phyloP scores from a whole-genome alignment of 2,888 invertebrate species.

The Adela reaumurella region DNA sequence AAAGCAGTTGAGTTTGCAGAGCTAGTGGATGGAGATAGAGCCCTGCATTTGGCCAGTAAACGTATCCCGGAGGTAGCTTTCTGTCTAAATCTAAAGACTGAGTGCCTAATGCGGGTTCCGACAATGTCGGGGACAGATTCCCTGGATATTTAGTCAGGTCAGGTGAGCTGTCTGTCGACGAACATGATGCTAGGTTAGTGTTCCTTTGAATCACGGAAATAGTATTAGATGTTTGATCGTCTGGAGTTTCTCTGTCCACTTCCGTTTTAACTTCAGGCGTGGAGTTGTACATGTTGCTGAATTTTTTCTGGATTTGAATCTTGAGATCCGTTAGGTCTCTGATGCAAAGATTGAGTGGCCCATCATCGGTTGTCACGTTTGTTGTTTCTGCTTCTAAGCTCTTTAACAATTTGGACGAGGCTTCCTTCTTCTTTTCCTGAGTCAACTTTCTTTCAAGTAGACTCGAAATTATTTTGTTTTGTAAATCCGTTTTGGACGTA shows the following conservation, averaged over 20 bases:
- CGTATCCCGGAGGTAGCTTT: constrained; percentile 51
- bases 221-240: constrained; percentile 41
- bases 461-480: constrained; percentile 67
- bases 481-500: constrained; percentile 60
- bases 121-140: constrained; percentile 31
- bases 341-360: constrained; percentile 81
- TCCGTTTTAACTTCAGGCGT: constrained; percentile 59
- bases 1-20: constrained; percentile 65
- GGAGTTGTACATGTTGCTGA: constrained; percentile 60
- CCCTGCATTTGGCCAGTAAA: constrained; percentile 69
- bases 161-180: constrained; percentile 43
- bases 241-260: constrained; percentile 44
- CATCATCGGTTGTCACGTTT: constrained; percentile 49
- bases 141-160: constrained; percentile 30
- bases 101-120: constrained; percentile 37
- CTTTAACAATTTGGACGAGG: constrained; percentile 28
- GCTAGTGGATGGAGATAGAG: constrained; percentile 73
- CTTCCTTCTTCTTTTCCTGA: constrained; percentile 58
- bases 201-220: constrained; percentile 47
- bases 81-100: constrained; percentile 30
- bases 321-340: constrained; percentile 70
- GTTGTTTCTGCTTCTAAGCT: constrained; percentile 32
- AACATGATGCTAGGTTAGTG: constrained; percentile 27
- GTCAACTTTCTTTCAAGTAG: constrained; percentile 66
- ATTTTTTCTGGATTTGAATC: constrained; percentile 60